These are phyloP conservation scores for human DNA, from an alignment of 2,113 vertebrate species.

Conservation along the genomic window GRCh38 chr20:20877501-20878000, in stretches of 20 bases:
- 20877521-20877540: no score
- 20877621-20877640: no score
- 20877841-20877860: neutral
- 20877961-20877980: neutral
- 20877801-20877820: neutral
- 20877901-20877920: neutral
- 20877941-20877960: neutral
- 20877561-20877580: no score
- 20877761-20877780: neutral
- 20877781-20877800: neutral
- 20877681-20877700: neutral
- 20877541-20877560: no score
- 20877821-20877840: neutral
- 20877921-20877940: neutral
- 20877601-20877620: no score
- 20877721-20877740: neutral
- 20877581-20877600: no score
- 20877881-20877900: neutral
- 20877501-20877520: no score
- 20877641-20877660: no score
- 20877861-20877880: neutral
- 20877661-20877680: no score
- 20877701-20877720: neutral
- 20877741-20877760: fast-evolving
- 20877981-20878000: neutral